A percentile compares a stretch with the other conserved stretches of the same genome.
Conservation (phyloP, 53 echinoderm and acorn worm genomes). For the Paracentrotus lividus region DNA sequence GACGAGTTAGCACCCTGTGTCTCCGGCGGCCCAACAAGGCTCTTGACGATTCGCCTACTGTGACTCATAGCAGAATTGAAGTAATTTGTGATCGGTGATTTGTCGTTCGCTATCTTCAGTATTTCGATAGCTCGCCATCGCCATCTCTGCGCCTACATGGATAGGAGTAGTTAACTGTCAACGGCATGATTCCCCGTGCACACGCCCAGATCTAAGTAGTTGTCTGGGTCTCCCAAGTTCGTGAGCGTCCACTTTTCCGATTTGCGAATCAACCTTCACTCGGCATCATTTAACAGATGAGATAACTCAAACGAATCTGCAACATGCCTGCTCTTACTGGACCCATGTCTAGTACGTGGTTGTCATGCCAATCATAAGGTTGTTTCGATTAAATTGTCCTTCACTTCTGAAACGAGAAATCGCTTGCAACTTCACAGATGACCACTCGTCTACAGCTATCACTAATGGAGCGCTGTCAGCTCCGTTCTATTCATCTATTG, state of each 20-base stretch:
- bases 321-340: background rate
- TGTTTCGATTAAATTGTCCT: background rate
- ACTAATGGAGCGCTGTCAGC: background rate
- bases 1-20: too few species aligned
- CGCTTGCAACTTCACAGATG: background rate
- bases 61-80: too few species aligned
- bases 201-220: background rate
- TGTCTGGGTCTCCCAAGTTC: too few species aligned
- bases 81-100: too few species aligned
- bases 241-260: background rate
- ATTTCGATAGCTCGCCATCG: too few species aligned
- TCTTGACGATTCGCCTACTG: too few species aligned
- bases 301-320: background rate
- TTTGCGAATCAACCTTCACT: background rate
- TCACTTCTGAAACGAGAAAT: background rate
- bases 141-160: background rate
- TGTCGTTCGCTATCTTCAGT: too few species aligned
- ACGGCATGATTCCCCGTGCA: background rate
- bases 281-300: background rate
- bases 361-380: background rate
- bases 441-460: background rate
- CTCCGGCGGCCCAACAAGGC: too few species aligned
- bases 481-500: background rate
- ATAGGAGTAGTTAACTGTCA: background rate
- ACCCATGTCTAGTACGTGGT: background rate